Evolutionary conservation across 2,888 invertebrate species (phyloP).

Genomic region (Rhingia rostrata): DNA sequence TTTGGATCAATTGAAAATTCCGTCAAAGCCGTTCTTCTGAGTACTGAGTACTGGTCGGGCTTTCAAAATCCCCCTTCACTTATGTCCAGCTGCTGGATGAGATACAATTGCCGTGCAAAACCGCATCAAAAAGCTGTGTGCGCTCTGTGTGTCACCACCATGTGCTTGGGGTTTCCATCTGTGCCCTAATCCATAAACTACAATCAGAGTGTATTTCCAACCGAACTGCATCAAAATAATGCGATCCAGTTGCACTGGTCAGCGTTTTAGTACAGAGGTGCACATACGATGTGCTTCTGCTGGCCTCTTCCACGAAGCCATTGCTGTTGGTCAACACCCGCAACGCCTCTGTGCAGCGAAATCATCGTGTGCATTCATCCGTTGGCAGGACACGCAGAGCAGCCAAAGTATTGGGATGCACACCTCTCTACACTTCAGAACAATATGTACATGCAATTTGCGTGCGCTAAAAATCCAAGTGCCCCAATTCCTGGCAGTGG

Average conservation of each 20-base stretch:
- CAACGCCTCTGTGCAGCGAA: neutral
- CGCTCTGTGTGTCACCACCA: conserved; percentile 25
- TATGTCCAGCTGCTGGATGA: conserved; percentile 12
- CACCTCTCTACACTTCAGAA: conserved; percentile 7
- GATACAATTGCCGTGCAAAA: conserved; percentile 50
- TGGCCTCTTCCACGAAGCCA: neutral
- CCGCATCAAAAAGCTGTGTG: conserved; percentile 54
- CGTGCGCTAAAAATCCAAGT: conserved; percentile 50
- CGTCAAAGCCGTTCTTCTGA: conserved; percentile 49
- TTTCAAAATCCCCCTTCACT: conserved; percentile 25
- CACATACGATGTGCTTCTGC: neutral
- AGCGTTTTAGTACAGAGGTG: conserved; percentile 15
- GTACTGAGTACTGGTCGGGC: conserved; percentile 33
- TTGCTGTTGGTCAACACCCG: neutral
- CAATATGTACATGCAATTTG: conserved; percentile 44
- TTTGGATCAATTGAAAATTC: conserved; percentile 31
- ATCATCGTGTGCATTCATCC: conserved; percentile 45
- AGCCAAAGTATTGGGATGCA: conserved; percentile 33
- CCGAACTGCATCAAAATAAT: conserved; percentile 69
- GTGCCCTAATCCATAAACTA: conserved; percentile 55
- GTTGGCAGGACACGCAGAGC: conserved; percentile 47
- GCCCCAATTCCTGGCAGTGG: conserved; percentile 36
- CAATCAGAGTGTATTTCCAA: conserved; percentile 65
- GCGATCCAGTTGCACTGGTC: conserved; percentile 32
- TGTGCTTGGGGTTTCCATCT: conserved; percentile 35